A percentile compares a stretch with the other conserved stretches of the same genome.
These are phyloP conservation scores for Meloidogyne hapla DNA, from an alignment of 1,140 invertebrate genomes.

Conservation along the genomic window DNA sequence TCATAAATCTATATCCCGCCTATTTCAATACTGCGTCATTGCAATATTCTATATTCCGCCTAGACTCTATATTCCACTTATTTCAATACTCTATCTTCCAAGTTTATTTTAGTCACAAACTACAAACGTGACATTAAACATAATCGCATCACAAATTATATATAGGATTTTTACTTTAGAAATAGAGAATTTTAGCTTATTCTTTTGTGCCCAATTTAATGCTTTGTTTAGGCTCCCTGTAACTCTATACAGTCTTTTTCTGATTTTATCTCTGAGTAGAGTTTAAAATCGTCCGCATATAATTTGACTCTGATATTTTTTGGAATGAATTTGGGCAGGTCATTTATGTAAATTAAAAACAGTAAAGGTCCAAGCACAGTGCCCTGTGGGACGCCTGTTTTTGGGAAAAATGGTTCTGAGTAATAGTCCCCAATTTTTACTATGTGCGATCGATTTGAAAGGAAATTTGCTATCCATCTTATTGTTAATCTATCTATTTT, in stretches of 20 bases:
- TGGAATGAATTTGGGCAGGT: neutral
- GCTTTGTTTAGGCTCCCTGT: neutral
- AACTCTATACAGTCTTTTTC: neutral
- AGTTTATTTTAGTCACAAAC: too few species aligned
- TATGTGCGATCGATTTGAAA: too few species aligned
- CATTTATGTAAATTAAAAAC: constrained; percentile 21
- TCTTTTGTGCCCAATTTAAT: neutral
- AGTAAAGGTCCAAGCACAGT: constrained; percentile 24
- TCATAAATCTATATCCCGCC: too few species aligned
- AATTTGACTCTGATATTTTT: neutral
- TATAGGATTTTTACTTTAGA: neutral
- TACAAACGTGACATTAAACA: too few species aligned
- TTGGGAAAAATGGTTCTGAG: neutral
- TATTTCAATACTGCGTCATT: too few species aligned
- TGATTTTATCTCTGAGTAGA: neutral
- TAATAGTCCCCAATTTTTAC: neutral
- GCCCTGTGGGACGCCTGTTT: constrained; percentile 4
- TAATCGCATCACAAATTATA: too few species aligned
- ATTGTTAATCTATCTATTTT: neutral
- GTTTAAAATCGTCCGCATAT: constrained; percentile 17
- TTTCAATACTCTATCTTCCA: too few species aligned
- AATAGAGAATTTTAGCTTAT: neutral
- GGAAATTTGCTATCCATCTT: neutral
- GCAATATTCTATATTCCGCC: too few species aligned
- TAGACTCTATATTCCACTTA: too few species aligned